phyloP scores from a whole-genome alignment of 64 coral and sea anemone genomes.

The Astreopora myriophthalma region DNA sequence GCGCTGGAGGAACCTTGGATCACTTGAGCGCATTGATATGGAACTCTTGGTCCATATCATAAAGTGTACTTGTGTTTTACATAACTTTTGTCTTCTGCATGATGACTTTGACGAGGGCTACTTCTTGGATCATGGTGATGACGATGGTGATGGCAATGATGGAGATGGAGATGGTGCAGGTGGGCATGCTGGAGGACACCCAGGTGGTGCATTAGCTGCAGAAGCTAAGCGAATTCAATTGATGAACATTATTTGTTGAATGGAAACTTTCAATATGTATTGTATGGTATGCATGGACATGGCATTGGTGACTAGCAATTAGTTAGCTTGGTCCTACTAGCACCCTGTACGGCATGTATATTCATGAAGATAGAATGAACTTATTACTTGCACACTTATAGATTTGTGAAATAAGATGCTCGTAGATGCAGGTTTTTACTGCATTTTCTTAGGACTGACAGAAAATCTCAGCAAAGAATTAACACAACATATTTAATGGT shows the following conservation, averaged over 20 bases:
- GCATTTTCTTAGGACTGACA: neutral
- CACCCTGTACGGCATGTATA: neutral
- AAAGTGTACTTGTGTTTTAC: constrained; percentile 64
- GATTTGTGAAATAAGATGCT: too few species aligned
- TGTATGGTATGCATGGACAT: neutral
- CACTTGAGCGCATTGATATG: constrained; percentile 53
- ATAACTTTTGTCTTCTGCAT: constrained; percentile 65
- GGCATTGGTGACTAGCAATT: neutral
- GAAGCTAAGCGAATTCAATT: neutral
- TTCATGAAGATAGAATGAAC: too few species aligned
- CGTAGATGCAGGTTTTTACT: neutral
- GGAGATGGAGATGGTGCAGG: neutral
- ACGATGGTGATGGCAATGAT: constrained; percentile 19
- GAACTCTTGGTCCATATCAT: constrained; percentile 38
- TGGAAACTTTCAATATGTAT: neutral
- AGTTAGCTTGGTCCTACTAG: too few species aligned
- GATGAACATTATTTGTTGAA: neutral
- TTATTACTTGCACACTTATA: too few species aligned
- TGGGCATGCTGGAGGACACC: neutral
- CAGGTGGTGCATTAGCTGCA: neutral
- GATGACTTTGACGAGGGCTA: constrained; percentile 73
- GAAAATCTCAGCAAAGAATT: neutral
- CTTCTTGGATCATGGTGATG: constrained; percentile 30
- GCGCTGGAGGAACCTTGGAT: constrained; percentile 55
- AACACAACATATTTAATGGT: neutral